These are phyloP conservation scores for Apostichopus californicus DNA, from an alignment of 35 echinoderm and acorn worm genomes.

Conservation along the genomic window DNA sequence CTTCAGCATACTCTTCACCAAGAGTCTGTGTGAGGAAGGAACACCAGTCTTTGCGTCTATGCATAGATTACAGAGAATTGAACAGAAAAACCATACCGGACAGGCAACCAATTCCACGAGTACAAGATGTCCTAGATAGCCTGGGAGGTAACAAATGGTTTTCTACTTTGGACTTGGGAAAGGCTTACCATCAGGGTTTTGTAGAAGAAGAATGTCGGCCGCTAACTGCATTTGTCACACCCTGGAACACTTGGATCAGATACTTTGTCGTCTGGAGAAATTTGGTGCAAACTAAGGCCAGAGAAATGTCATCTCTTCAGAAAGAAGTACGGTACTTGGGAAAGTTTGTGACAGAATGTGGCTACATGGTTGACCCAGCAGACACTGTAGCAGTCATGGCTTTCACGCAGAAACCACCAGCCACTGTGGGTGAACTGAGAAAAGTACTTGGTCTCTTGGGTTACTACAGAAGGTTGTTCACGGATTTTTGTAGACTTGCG, in stretches of 20 bases:
- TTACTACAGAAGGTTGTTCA: constrained; percentile 51
- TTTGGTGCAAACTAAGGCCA: no score
- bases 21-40: constrained; percentile 73
- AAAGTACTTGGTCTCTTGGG: constrained; percentile 57
- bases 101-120: constrained; percentile 33
- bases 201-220: constrained; percentile 52
- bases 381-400: constrained; percentile 29
- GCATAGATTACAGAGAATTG: constrained; percentile 56
- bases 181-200: constrained; percentile 38
- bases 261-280: no score
- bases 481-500: constrained; percentile 33
- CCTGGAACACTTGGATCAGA: no score
- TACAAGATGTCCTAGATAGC: constrained; percentile 36
- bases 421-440: constrained; percentile 44
- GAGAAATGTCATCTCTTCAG: constrained; percentile 29
- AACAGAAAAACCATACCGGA: constrained; percentile 55
- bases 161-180: constrained; percentile 58
- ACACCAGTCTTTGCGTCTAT: constrained; percentile 56
- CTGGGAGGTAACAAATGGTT: constrained; percentile 15
- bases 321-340: constrained; percentile 46
- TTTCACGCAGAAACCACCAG: constrained; percentile 10
- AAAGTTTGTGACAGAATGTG: constrained; percentile 1
- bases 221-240: constrained; percentile 59
- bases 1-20: constrained; percentile 58
- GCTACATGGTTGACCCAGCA: constrained; percentile 24